Conservation (phyloP, 2,888 invertebrate species). For the Melanostoma scalare region DNA sequence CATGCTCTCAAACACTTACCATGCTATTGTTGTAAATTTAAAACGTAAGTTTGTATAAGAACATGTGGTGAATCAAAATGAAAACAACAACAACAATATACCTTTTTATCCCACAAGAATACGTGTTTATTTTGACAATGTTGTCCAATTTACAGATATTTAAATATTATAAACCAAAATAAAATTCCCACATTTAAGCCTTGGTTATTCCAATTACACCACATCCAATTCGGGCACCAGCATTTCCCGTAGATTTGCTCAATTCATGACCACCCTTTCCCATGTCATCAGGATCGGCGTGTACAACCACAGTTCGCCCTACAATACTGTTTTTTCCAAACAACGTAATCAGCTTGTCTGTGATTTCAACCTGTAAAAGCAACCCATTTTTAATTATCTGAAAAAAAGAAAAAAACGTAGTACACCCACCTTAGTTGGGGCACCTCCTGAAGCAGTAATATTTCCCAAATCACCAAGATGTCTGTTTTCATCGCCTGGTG, state of each 20-base stretch:
- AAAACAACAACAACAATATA: conserved; percentile 33
- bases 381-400: not conserved
- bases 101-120: conserved; percentile 39
- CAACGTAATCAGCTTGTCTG: conserved; percentile 86
- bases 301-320: conserved; percentile 94
- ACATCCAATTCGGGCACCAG: conserved; percentile 86
- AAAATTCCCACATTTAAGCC: conserved; percentile 74
- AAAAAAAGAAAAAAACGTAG: conserved; percentile 62
- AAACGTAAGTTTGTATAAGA: not conserved
- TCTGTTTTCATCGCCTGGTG: conserved; percentile 87
- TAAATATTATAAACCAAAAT: conserved; percentile 1
- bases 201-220: conserved; percentile 82
- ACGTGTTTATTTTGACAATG: conserved; percentile 27
- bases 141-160: not conserved
- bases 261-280: conserved; percentile 96
- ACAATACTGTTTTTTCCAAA: conserved; percentile 89
- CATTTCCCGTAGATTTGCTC: conserved; percentile 96
- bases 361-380: conserved; percentile 83
- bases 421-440: conserved; percentile 84
- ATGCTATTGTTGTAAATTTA: conserved; percentile 27
- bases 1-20: conserved; percentile 5
- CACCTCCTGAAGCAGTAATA: conserved; percentile 87
- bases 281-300: conserved; percentile 96
- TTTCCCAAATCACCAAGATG: conserved; percentile 97
- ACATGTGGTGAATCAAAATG: conserved; percentile 4